Evolutionary conservation across 2,797 vertebrate genomes (phyloP).

Genomic region (Manis pentadactyla): DNA sequence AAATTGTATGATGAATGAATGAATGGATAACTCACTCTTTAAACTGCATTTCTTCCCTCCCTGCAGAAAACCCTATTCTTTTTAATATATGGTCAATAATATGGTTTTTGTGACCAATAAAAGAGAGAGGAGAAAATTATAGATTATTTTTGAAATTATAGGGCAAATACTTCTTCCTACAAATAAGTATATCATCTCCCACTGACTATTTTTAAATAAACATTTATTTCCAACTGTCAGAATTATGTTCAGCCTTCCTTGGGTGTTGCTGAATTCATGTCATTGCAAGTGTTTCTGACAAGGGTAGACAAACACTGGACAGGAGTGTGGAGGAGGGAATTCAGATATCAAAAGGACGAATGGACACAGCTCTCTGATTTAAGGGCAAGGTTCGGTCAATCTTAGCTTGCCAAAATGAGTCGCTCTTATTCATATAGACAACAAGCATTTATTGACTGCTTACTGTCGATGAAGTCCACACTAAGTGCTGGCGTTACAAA

Average conservation of each 20-base stretch:
- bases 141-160: background rate
- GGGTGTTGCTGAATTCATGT: background rate
- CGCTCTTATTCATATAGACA: background rate
- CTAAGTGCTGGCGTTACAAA: background rate
- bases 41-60: background rate
- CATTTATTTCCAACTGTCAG: conserved; percentile 2
- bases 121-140: background rate
- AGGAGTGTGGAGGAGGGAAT: background rate
- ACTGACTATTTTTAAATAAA: background rate
- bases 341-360: background rate
- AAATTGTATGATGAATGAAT: conserved; percentile 11
- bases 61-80: background rate
- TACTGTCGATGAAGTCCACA: background rate
- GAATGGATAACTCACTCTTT: conserved; percentile 5
- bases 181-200: background rate
- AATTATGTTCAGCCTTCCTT: background rate
- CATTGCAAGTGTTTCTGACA: background rate
- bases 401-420: background rate
- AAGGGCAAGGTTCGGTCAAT: background rate
- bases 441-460: background rate
- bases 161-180: background rate
- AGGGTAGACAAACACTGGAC: background rate
- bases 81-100: background rate
- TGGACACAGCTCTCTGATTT: background rate
- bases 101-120: conserved; percentile 14